A percentile compares a stretch with the other conserved stretches of the same genome.
Conservation (phyloP, 2,888 invertebrate species). For the Thecophora atra region DNA sequence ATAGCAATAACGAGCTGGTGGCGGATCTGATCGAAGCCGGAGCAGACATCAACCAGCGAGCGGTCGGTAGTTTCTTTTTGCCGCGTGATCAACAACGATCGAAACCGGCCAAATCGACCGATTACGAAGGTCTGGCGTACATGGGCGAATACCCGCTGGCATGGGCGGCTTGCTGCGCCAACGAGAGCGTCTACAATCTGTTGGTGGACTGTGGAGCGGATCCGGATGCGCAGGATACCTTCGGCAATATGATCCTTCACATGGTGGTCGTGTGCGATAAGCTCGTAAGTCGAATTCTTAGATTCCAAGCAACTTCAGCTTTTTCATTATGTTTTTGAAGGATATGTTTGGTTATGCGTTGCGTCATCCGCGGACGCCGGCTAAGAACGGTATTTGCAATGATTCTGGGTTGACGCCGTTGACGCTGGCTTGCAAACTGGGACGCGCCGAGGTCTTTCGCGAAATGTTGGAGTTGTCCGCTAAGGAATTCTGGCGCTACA, state of each 20-base stretch:
- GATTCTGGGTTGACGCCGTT: conserved; percentile 91
- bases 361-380: conserved; percentile 91
- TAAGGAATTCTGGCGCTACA: conserved; percentile 98
- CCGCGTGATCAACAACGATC: conserved; percentile 92
- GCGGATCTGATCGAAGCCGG: conserved; percentile 92
- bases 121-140: conserved; percentile 96
- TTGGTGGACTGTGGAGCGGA: conserved; percentile 91
- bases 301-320: too few species aligned
- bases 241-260: conserved; percentile 98
- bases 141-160: conserved; percentile 96
- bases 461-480: conserved; percentile 97
- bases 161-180: conserved; percentile 97
- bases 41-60: conserved; percentile 90
- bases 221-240: conserved; percentile 95
- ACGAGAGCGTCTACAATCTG: conserved; percentile 96
- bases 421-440: conserved; percentile 95
- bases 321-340: conserved; percentile 69
- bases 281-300: conserved; percentile 77
- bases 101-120: conserved; percentile 81
- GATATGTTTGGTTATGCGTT: conserved; percentile 99
- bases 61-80: conserved; percentile 94
- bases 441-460: conserved; percentile 94
- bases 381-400: conserved; percentile 91
- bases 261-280: conserved; percentile 99
- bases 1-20: conserved; percentile 94